These are phyloP conservation scores for Epicampocera succincta DNA, from an alignment of 2,888 invertebrate genomes.

Conservation along the genomic window DNA sequence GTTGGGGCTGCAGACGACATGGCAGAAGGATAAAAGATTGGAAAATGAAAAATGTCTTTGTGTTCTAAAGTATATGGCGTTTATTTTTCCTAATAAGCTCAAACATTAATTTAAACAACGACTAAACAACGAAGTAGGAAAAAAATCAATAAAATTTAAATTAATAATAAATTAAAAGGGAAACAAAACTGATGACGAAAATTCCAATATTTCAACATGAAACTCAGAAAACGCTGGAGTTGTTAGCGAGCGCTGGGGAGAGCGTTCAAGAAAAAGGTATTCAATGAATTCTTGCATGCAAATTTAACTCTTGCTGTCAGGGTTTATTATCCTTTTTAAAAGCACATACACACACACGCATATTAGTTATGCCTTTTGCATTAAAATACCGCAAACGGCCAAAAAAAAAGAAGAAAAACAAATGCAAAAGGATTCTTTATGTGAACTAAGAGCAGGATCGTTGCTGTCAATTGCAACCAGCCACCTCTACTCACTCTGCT, in stretches of 20 bases:
- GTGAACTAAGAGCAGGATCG: not conserved
- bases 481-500: not conserved
- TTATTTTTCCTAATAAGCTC: constrained; percentile 67
- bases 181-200: not conserved
- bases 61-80: constrained; percentile 55
- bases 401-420: too few species aligned
- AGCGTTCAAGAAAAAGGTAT: too few species aligned
- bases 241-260: too few species aligned
- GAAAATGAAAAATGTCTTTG: constrained; percentile 65
- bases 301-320: constrained; percentile 1
- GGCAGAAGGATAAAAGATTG: constrained; percentile 51
- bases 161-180: constrained; percentile 26
- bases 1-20: not conserved
- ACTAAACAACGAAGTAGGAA: not conserved
- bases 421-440: constrained; percentile 20
- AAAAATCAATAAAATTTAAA: constrained; percentile 63
- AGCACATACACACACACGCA: constrained; percentile 18
- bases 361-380: constrained; percentile 47
- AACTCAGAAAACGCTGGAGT: too few species aligned
- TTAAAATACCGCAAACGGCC: constrained; percentile 29
- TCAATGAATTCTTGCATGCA: constrained; percentile 39
- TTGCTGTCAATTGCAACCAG: constrained; percentile 33
- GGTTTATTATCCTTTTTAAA: constrained; percentile 32
- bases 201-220: too few species aligned
- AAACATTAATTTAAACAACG: constrained; percentile 49